phyloP scores from a whole-genome alignment of 2,888 invertebrate species.

The Nemoura dubitans region DNA sequence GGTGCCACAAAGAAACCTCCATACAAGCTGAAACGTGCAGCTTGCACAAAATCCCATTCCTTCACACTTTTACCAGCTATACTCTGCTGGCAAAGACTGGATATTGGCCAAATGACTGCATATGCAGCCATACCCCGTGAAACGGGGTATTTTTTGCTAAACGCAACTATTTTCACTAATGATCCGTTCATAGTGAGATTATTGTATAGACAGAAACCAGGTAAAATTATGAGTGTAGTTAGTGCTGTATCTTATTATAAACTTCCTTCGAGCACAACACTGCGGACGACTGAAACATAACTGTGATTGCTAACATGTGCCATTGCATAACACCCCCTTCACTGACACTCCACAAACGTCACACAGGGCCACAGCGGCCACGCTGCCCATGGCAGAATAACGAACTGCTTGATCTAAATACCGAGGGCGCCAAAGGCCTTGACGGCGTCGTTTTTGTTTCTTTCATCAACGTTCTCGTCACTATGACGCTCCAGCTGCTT shows the following conservation, averaged over 20 bases:
- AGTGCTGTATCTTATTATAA: not conserved
- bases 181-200: conserved; percentile 33
- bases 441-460: too few relatives aligned
- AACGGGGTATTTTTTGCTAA: conserved; percentile 62
- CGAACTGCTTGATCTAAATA: not conserved
- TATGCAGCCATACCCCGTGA: conserved; percentile 75
- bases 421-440: not conserved
- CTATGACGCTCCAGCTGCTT: too few relatives aligned
- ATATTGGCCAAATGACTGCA: conserved; percentile 76
- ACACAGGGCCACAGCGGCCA: not conserved
- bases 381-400: not conserved
- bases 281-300: not conserved
- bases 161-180: conserved; percentile 31
- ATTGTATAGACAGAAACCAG: not conserved
- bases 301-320: not conserved
- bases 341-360: not conserved
- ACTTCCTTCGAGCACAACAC: not conserved
- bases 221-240: not conserved
- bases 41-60: conserved; percentile 62
- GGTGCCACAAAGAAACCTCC: conserved; percentile 86
- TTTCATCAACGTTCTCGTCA: too few relatives aligned
- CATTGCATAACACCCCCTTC: not conserved
- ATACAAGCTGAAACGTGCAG: conserved; percentile 77
- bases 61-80: conserved; percentile 66
- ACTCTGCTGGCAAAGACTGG: conserved; percentile 77